Evolutionary conservation across 2,888 invertebrate genomes (phyloP), one percentile per base, ranked within the genome.

Genomic region (Leistus spinibarbis): DNA sequence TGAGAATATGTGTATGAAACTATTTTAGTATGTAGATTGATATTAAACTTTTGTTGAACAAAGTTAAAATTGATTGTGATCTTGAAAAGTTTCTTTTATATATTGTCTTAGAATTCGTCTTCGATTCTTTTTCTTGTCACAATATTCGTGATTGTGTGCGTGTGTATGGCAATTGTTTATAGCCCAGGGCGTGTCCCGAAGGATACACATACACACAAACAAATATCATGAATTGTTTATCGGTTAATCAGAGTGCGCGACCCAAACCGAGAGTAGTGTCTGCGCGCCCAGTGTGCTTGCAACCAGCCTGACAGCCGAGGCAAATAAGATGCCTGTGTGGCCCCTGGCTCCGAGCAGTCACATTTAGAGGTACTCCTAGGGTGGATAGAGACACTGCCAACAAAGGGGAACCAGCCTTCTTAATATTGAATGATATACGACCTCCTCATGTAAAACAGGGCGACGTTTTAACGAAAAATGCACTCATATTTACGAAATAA

Each of bases 151-250:
- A 10, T 0, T 57, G 57, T 57, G 16, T 57, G 16, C 20, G 17
- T 60, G 4, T 60, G 60, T 17, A 9, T 60, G 17, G 2, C 54
- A 60, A 60, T 65, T 69, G 75, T 69, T 68, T 68, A 68, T 75
- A 24, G 64, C 19, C 76, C 71, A 66, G 17, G 54, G 65, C 69
- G 72, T 20, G 69, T 71, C 64, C 56, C 10, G 67, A 78, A 74
- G 69, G 77, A 79, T 60, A 22, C 17, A 79, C 80, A 13, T 19
- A 78, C 83, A 22, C 17, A 79, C 80, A 13, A 24, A 78, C 83
- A 85, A 84, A 85, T 82, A 84, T 83, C 84, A 85, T 85, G 85
- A 85, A 85, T 85, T 85, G 83, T 85, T 85, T 83, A 85, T 83
- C 80, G 82, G 82, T 85, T 85, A 85, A 85, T 85, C 85, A 85